Evolutionary conservation across 2,113 vertebrate genomes (phyloP).

Genomic region (Myiozetetes cayanensis): DNA sequence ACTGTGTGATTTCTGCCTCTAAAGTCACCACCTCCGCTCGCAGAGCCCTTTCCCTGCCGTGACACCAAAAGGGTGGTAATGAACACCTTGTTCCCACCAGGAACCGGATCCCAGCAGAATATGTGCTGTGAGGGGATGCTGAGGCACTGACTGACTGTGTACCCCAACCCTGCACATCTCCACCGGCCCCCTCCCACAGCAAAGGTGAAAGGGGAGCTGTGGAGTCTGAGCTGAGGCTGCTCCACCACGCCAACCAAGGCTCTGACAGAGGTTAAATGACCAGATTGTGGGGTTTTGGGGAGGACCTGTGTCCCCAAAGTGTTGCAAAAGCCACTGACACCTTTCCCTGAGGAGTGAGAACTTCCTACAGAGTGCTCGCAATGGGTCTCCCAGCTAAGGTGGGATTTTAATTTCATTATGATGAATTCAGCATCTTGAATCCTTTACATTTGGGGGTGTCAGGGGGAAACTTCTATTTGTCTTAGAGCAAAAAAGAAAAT

Average conservation of each 20-base stretch:
- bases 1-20: background rate
- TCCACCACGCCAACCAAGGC: rapidly evolving
- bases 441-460: background rate
- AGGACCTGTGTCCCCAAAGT: background rate
- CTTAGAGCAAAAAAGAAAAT: background rate
- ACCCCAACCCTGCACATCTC: background rate
- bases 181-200: rapidly evolving
- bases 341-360: rapidly evolving
- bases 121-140: rapidly evolving
- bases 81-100: background rate
- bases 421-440: background rate
- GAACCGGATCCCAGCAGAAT: rapidly evolving
- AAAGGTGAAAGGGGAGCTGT: background rate
- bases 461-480: background rate
- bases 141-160: rapidly evolving
- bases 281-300: rapidly evolving
- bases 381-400: background rate
- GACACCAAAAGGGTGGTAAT: background rate
- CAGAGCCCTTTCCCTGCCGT: background rate
- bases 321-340: rapidly evolving
- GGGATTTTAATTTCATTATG: rapidly evolving
- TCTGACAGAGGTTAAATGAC: background rate
- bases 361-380: background rate
- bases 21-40: background rate
- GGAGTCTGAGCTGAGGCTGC: rapidly evolving